A percentile compares a stretch with the other conserved stretches of the same genome.
These are phyloP conservation scores for Synergus itoensis DNA, from an alignment of 2,888 invertebrate species.

Conservation along the genomic window DNA sequence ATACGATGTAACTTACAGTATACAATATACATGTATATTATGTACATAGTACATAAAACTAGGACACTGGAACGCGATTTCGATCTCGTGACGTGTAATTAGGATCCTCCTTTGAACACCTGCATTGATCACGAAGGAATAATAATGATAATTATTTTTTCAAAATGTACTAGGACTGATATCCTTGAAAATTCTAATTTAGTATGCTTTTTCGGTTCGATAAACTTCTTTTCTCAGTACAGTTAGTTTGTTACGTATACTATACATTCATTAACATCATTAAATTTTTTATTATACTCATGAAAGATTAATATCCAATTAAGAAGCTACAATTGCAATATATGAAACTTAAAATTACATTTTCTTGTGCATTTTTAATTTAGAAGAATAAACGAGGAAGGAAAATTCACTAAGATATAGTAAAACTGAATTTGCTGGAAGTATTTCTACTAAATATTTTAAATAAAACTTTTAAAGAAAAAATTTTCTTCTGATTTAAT, in stretches of 20 bases:
- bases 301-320: slow-evolving; percentile 25
- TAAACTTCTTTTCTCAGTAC: neutral
- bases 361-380: neutral
- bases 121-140: slow-evolving; percentile 14
- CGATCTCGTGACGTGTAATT: slow-evolving; percentile 21
- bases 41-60: neutral
- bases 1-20: no score
- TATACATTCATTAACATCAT: neutral
- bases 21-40: neutral
- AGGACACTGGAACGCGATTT: slow-evolving; percentile 27
- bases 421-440: no score
- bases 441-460: no score
- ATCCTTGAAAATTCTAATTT: neutral
- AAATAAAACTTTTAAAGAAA: no score
- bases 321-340: neutral
- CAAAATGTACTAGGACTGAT: neutral
- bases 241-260: neutral
- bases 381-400: neutral
- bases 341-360: neutral
- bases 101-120: slow-evolving; percentile 9
- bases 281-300: slow-evolving; percentile 15
- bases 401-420: no score
- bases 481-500: no score
- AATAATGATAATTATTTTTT: neutral
- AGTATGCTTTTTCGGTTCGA: neutral